These are phyloP conservation scores for Sapajus apella DNA, from an alignment of 2,113 vertebrate species.

Conservation along the genomic window DNA sequence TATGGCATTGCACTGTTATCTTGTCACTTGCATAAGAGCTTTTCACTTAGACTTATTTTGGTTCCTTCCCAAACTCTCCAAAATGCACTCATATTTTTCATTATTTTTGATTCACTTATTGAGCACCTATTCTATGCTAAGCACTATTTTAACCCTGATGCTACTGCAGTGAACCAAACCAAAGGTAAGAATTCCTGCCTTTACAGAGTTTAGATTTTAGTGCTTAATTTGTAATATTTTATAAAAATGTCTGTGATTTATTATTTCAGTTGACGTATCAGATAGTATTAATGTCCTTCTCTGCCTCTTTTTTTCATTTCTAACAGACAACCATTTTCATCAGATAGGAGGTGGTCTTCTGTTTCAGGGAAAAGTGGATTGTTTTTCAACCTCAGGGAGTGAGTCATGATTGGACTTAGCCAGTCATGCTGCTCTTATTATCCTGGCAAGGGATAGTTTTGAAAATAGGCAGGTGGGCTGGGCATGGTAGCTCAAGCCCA, in stretches of 20 bases:
- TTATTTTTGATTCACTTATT: background rate
- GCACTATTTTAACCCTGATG: background rate
- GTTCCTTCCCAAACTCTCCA: background rate
- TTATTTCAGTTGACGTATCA: background rate
- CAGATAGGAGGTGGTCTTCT: background rate
- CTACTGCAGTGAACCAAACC: fast-evolving
- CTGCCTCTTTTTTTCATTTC: background rate
- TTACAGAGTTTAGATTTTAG: background rate
- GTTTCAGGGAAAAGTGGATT: background rate
- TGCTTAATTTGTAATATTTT: background rate
- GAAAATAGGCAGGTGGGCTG: background rate
- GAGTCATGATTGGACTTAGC: fast-evolving
- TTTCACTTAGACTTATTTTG: background rate
- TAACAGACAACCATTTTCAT: background rate
- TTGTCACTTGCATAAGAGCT: background rate
- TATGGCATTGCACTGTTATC: background rate
- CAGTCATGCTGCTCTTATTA: background rate
- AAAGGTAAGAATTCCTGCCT: background rate
- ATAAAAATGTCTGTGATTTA: background rate
- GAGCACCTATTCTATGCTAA: background rate
- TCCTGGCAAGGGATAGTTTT: background rate
- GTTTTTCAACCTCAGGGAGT: background rate
- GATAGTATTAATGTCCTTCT: background rate
- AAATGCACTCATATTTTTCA: background rate
- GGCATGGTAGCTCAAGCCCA: too few relatives aligned